A percentile compares a stretch with the other conserved stretches of the same genome.
Conservation (phyloP, 2,888 invertebrate species). For the Ophion obscuratus region DNA sequence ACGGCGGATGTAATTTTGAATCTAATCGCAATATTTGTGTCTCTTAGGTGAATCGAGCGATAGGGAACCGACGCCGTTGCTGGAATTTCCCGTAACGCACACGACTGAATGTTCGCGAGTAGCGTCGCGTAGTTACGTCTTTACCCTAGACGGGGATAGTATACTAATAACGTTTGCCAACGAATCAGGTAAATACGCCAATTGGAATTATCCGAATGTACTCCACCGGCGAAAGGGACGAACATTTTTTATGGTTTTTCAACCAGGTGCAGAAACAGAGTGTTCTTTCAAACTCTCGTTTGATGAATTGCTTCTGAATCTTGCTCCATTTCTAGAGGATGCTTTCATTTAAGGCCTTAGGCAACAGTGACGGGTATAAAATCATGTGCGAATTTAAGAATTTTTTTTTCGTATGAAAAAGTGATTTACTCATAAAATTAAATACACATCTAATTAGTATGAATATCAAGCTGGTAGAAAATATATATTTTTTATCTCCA, state of each 20-base stretch:
- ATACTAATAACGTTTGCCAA: constrained; percentile 89
- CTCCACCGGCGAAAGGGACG: neutral
- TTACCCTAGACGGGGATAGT: constrained; percentile 90
- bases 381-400: no score
- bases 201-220: neutral
- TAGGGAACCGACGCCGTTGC: constrained; percentile 82
- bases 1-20: neutral
- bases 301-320: neutral
- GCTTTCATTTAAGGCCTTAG: neutral
- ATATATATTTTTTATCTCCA: no score
- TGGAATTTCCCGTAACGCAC: constrained; percentile 89
- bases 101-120: constrained; percentile 90
- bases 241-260: neutral
- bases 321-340: neutral
- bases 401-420: no score
- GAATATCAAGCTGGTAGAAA: no score
- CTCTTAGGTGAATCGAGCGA: constrained; percentile 74
- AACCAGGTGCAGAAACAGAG: neutral
- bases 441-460: no score
- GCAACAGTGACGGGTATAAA: no score
- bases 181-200: constrained; percentile 84
- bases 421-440: no score
- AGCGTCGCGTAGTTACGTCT: constrained; percentile 89
- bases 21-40: neutral
- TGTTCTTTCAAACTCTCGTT: neutral